Evolutionary conservation across 2,113 vertebrate genomes (phyloP).

Genomic region (Ochotona princeps): DNA sequence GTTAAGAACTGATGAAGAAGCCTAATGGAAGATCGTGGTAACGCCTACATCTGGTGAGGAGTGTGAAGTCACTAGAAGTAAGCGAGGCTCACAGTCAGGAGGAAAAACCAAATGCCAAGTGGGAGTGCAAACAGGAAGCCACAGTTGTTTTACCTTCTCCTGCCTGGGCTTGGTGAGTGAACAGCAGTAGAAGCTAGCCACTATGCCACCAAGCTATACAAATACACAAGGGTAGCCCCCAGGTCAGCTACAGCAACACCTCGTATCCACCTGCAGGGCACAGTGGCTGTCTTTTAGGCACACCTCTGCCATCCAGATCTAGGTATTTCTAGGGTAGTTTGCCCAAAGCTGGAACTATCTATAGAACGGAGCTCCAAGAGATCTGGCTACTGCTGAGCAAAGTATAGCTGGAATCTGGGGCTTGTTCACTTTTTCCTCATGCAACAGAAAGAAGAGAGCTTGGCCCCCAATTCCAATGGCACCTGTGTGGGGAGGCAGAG

Average conservation of each 20-base stretch:
- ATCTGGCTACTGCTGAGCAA: not conserved
- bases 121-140: not conserved
- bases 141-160: not conserved
- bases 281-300: not conserved
- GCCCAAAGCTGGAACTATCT: not conserved
- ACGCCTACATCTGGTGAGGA: not conserved
- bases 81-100: not conserved
- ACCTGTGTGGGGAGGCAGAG: not conserved
- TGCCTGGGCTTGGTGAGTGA: not conserved
- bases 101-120: not conserved
- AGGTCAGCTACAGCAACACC: not conserved
- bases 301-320: not conserved
- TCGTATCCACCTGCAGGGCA: not conserved
- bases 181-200: not conserved
- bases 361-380: not conserved
- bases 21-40: not conserved
- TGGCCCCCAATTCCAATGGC: not conserved
- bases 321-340: not conserved
- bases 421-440: not conserved
- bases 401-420: not conserved
- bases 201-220: not conserved
- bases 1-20: slow-evolving; percentile 12
- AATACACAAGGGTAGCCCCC: not conserved
- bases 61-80: not conserved
- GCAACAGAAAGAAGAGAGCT: not conserved